Base-by-base conservation (phyloP, 2,888 invertebrate species). In the Spisula solida region DNA sequence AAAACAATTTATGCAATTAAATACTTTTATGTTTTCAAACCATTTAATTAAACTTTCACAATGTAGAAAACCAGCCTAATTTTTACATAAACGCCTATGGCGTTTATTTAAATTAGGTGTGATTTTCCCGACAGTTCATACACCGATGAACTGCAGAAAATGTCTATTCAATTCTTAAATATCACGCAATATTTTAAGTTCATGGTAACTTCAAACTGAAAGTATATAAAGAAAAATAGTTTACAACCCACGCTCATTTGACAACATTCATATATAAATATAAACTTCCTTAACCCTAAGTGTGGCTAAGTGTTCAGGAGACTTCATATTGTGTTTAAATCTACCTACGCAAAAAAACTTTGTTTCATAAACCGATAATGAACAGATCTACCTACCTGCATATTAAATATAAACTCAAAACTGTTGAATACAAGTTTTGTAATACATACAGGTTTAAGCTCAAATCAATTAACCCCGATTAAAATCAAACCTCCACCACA, bases 311-410 rank as follows among this genome's bases (percentile, higher is more conserved):
- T 66, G n/a, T n/a, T 66, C 60, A 25, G 25, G 8, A 66, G 60
- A 25, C 60, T 25, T 0, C 60, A 66, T n/a, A 66, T 16, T 51
- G 51, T 51, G 51, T 51, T 51, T 60, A 60, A 25, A 60, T 66
- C 60, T 66, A 66, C 60, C 60, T 66, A 66, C 60, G 60, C 60
- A 66, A 25, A 66, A 66, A 66, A 66, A 51, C 10, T 25, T 66
- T 66, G 60, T 66, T 66, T 41, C 2, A 41, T 41, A 66, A 66
- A 66, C 60, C n/a, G 25, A n/a, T 66, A 12, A 66, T 25, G 8
- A 41, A 8, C 41, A 66, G 10, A 66, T 66, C 60, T 66, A 66
- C 60, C 60, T 66, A 66, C 60, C n/a, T 66, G 25, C 20, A 66
- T n/a, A 66, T 25, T 66, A 25, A 25, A 66, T 25, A 51, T 16